Base-by-base conservation (phyloP, 2,888 invertebrate species). In the Tiliacea citrago region DNA sequence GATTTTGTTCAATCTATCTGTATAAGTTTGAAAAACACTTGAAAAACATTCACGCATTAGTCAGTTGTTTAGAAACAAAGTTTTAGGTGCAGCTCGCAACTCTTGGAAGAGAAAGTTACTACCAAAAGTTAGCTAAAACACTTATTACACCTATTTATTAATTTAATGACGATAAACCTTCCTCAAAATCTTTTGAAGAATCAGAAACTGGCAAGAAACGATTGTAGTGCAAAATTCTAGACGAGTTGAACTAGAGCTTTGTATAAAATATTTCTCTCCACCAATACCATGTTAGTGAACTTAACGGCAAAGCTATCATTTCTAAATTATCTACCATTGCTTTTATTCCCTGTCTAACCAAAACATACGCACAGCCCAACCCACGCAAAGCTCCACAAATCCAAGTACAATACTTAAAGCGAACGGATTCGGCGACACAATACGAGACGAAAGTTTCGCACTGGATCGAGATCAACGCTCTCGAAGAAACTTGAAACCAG, bases 401-500 rank as follows among this genome's bases (percentile, higher is more conserved):
- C 29, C 35, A 3, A 49, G n/a, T 16, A 66, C 70, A 77, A 76
- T 62, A 49, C 39, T 57, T 24, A 39, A 53, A 72, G 60, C 45
- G n/a, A 47, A 61, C 61, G 47, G 61, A 61, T 77, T 76, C 57
- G 57, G 75, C 73, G 79, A 86, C 85, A 83, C 77, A 84, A 82
- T 76, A 58, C 73, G 6, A 53, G 53, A 68, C 62, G 74, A 73
- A 83, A 83, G 69, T 76, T 81, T 83, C 58, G 71, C 77, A 57
- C 58, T 39, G 47, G 9, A 67, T 57, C 60, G 82, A 77, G 85
- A 73, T 84, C 87, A 86, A 85, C 73, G 82, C 47, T 66, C 85
- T 61, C 72, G 10, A 55, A 51, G 61, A 68, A 77, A 86, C 84
- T 83, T 79, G 85, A 77, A 84, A 82, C 69, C 68, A 76, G 85